Conservation (phyloP, 35 echinoderm and acorn worm genomes). For the Ophiothrix spiculata region DNA sequence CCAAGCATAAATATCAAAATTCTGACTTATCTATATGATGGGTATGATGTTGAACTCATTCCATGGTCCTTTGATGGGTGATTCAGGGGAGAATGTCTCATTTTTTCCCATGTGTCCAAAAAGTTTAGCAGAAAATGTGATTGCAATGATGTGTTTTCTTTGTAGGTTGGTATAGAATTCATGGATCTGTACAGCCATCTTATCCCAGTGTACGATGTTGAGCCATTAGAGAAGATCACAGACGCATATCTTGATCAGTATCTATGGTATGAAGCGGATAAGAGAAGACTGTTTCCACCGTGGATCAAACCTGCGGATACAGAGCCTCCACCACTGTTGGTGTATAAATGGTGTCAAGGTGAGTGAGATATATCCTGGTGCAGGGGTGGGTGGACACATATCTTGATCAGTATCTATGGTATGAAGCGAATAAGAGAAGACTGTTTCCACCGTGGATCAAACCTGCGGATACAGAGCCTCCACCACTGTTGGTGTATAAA, state of each 20-base stretch:
- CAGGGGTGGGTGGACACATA: no score
- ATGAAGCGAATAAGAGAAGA: slow-evolving; percentile 85
- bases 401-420: slow-evolving; percentile 98
- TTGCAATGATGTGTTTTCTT: background rate
- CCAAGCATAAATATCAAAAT: no score
- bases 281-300: slow-evolving; percentile 90
- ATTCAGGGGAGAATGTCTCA: no score
- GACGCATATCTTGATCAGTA: slow-evolving; percentile 99
- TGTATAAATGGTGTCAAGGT: slow-evolving; percentile 99
- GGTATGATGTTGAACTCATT: no score
- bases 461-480: slow-evolving; percentile 94
- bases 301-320: slow-evolving; percentile 99
- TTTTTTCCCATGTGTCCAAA: no score
- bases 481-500: slow-evolving; percentile 88
- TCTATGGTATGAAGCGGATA: slow-evolving; percentile 92
- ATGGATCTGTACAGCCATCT: slow-evolving; percentile 99
- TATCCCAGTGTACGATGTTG: slow-evolving; percentile 95
- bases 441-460: slow-evolving; percentile 99
- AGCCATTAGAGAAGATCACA: slow-evolving; percentile 99
- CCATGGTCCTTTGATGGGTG: no score
- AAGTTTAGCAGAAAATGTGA: background rate
- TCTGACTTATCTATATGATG: no score
- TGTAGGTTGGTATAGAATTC: slow-evolving; percentile 97
- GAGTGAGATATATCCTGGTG: no score
- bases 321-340: slow-evolving; percentile 88